Evolutionary conservation across 2,797 vertebrate genomes (phyloP), one percentile per base, ranked within the genome.

Genomic region (Sebastes itinus): DNA sequence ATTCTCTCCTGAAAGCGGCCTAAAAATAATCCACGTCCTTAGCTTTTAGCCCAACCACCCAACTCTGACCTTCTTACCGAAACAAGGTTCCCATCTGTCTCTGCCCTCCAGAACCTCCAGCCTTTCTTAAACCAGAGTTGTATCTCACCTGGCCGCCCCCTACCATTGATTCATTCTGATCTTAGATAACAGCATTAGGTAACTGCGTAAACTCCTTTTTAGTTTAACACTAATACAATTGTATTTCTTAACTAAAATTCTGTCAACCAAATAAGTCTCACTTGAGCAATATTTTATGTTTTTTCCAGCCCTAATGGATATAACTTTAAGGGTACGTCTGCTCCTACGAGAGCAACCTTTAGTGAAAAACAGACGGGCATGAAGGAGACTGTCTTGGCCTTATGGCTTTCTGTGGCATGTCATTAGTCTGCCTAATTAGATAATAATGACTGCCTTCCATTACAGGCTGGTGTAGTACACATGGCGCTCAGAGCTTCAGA

Each of bases 361-460:
- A 88, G 80, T 81, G 46, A 86, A 88, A 89, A 76, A 83, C 89
- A 90, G 88, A 85, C 82, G 14, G 84, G 78, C 78, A 73, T 72
- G 85, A 92, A 87, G 84, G 79, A 92, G 91, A 84, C 90, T 66
- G 86, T 81, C 87, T 82, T 88, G 84, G 91, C 91, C 94, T 95
- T 81, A 87, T 92, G 92, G 89, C 91, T 93, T 83, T 78, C 82
- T 86, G 90, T 87, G 81, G 88, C 91, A 92, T 77, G 72, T 92
- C 93, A 95, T 95, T 95, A 95, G 88, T 94, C 86, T 88, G 86
- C 87, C 94, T 95, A 95, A 96, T 95, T 95, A 94, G 91, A 95
- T 95, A 95, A 96, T 95, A 95, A 96, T 95, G 95, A 95, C 90
- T 91, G 92, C 89, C 90, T 95, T 93, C 93, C 88, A 91, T 95